Base-by-base conservation (phyloP, 2,888 invertebrate genomes). In the Cyclophora albipunctata region DNA sequence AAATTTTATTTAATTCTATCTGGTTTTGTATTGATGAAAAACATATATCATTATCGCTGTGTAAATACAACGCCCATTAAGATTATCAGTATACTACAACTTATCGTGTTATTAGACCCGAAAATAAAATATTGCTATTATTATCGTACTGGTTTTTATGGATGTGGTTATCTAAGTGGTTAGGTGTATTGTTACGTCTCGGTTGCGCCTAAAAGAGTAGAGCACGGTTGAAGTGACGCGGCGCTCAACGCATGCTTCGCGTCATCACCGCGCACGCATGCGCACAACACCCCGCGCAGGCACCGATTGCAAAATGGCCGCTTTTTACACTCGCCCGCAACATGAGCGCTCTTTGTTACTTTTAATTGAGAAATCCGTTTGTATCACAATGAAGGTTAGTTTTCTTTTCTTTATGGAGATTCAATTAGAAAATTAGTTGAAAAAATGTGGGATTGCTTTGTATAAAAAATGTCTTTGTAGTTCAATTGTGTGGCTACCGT, bases 301-400 rank as follows among this genome's bases (percentile, higher is more conserved):
- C 37, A 5, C 37, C 60, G 64, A 65, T 73, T 70, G 74, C 78
- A 77, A 79, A 75, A 78, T 78, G 77, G 77, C 79, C 66, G 68
- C 70, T 63, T 64, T 68, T 37, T 62, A 67, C 64, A 59, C 64
- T 57, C 54, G 51, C 59, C 60, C 57, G 53, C 59, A 66, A 62
- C 48, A 48, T 60, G 55, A 66, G 54, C 52, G 59, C 20, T 63
- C 62, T 63, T 58, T 62, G 47, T 55, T 60, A 51, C 43, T 53
- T 40, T 46, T 52, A 50, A 52, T 47, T 48, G 34, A 41, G 44
- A 50, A 52, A 42, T 7, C 33, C 7, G 41, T 42, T 46, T 46
- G 35, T 41, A 46, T 3, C 7, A 44, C 42, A 34, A 43, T 40
- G 45, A 34, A 49, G 20, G 20, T 20, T 20, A 20, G 5, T 37